A percentile compares a stretch with the other conserved stretches of the same genome.
These are phyloP conservation scores for Meta bourneti DNA, from an alignment of 2,888 invertebrate genomes.

Conservation along the genomic window DNA sequence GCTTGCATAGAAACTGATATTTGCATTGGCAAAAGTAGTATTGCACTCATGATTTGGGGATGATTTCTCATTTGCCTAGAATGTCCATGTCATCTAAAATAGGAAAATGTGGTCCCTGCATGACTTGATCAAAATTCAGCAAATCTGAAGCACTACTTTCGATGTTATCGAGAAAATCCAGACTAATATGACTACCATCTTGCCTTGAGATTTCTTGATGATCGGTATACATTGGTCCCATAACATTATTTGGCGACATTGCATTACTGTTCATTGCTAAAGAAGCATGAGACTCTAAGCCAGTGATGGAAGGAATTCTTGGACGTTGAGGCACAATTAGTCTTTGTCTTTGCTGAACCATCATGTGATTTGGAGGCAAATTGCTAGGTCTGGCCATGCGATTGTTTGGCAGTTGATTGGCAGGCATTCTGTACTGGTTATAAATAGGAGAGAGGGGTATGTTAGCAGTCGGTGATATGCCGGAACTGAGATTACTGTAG, in stretches of 20 bases:
- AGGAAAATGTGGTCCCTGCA: slow-evolving; percentile 79
- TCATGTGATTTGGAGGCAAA: slow-evolving; percentile 79
- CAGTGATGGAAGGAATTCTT: slow-evolving; percentile 79
- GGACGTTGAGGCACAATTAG: slow-evolving; percentile 73
- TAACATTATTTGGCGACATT: slow-evolving; percentile 18
- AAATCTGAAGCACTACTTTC: slow-evolving; percentile 86
- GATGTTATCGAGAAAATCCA: slow-evolving; percentile 90
- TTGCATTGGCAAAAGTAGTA: slow-evolving; percentile 30
- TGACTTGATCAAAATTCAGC: slow-evolving; percentile 89
- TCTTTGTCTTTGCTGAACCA: slow-evolving; percentile 75
- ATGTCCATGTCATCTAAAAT: slow-evolving; percentile 79
- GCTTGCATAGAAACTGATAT: background rate
- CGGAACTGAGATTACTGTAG: slow-evolving; percentile 35
- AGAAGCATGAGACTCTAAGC: slow-evolving; percentile 77
- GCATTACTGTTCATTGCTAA: slow-evolving; percentile 66
- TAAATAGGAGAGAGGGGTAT: slow-evolving; percentile 79
- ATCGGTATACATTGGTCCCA: slow-evolving; percentile 70
- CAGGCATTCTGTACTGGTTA: slow-evolving; percentile 73
- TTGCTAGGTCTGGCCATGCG: slow-evolving; percentile 78
- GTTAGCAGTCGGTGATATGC: slow-evolving; percentile 79
- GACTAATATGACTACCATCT: slow-evolving; percentile 85
- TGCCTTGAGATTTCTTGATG: slow-evolving; percentile 76
- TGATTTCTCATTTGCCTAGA: slow-evolving; percentile 44
- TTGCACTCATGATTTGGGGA: slow-evolving; percentile 32
- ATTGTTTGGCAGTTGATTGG: slow-evolving; percentile 26